A percentile compares a stretch with the other conserved stretches of the same genome.
These are phyloP conservation scores for Ptychodera flava DNA, from an alignment of 35 echinoderm and acorn worm genomes.

Conservation along the genomic window DNA sequence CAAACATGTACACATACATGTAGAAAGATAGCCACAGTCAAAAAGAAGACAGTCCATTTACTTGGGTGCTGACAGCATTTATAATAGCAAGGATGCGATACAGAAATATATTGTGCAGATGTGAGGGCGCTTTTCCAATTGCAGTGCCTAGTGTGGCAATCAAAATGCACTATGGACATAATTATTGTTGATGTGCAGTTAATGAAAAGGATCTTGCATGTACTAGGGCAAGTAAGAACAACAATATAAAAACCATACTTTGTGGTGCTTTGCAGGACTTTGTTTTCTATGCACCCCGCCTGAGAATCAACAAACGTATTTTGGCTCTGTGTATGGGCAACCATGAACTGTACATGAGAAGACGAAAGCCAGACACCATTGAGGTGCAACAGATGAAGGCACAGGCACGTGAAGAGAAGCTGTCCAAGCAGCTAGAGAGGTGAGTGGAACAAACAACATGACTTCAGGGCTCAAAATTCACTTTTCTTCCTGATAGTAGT, in stretches of 20 bases:
- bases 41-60: too few species aligned
- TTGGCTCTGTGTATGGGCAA: conserved; percentile 92
- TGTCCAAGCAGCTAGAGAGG: conserved; percentile 63
- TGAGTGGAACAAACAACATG: conserved; percentile 5
- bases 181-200: too few species aligned
- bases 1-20: too few species aligned
- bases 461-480: not conserved
- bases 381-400: conserved; percentile 98
- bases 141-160: too few species aligned
- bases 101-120: too few species aligned
- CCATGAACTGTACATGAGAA: conserved; percentile 97
- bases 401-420: conserved; percentile 85
- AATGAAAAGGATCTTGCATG: too few species aligned
- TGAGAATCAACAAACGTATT: conserved; percentile 96
- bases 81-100: too few species aligned
- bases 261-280: conserved; percentile 73
- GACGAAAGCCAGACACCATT: conserved; percentile 95
- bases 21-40: too few species aligned
- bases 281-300: conserved; percentile 79
- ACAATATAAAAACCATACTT: not conserved
- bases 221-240: not conserved
- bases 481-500: not conserved
- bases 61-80: too few species aligned
- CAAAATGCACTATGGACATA: too few species aligned
- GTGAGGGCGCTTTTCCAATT: too few species aligned